These are phyloP conservation scores for Dendroctonus valens DNA, from an alignment of 1,140 invertebrate genomes.

Conservation along the genomic window DNA sequence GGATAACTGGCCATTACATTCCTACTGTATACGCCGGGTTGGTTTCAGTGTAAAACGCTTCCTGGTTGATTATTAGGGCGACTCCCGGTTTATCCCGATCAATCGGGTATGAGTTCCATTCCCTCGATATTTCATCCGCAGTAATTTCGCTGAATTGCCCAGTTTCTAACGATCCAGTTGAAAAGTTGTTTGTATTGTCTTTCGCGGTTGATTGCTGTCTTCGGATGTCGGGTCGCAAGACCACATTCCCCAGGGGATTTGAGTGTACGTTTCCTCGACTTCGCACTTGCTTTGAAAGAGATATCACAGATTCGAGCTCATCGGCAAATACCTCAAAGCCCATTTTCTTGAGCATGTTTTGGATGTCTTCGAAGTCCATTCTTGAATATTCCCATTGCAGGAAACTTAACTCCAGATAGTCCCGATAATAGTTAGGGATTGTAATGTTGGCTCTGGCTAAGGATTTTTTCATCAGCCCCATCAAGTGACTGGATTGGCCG, in stretches of 20 bases:
- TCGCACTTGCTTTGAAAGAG: background rate
- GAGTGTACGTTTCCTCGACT: background rate
- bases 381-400: conserved; percentile 38
- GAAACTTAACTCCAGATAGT: conserved; percentile 42
- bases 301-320: conserved; percentile 18
- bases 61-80: conserved; percentile 46
- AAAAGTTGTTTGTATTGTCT: conserved; percentile 4
- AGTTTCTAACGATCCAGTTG: background rate
- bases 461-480: conserved; percentile 29
- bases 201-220: background rate
- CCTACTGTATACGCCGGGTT: conserved; percentile 19
- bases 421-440: conserved; percentile 11
- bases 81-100: conserved; percentile 40
- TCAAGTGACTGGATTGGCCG: conserved; percentile 30
- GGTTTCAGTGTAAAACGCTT: conserved; percentile 42
- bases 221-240: background rate
- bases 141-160: conserved; percentile 9
- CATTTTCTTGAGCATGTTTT: conserved; percentile 38
- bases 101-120: conserved; percentile 34
- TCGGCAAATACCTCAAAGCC: conserved; percentile 32
- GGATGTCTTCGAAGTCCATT: conserved; percentile 35
- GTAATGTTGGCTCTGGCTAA: conserved; percentile 25
- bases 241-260: background rate
- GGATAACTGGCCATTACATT: background rate
- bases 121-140: background rate